phyloP scores from a whole-genome alignment of 2,113 vertebrate species.

The Myiozetetes cayanensis region DNA sequence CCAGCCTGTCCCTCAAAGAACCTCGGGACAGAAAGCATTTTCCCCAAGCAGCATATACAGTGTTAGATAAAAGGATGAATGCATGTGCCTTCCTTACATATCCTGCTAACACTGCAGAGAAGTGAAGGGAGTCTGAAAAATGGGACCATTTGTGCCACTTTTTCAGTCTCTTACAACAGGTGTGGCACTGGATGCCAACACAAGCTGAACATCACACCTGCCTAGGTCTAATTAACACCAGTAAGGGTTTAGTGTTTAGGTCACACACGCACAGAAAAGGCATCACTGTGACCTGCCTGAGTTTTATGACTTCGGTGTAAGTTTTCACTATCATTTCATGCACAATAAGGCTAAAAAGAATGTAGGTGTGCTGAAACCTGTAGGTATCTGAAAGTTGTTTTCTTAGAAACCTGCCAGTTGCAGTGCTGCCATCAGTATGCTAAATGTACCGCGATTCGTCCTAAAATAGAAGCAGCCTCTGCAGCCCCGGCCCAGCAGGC shows the following conservation, averaged over 20 bases:
- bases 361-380: not conserved
- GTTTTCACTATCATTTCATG: not conserved
- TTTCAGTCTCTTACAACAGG: not conserved
- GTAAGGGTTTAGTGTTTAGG: not conserved
- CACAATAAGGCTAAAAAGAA: not conserved
- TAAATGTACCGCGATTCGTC: not conserved
- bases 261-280: not conserved
- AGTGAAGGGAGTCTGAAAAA: not conserved
- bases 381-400: not conserved
- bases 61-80: not conserved
- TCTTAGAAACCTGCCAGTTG: not conserved
- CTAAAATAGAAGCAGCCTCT: slow-evolving; percentile 37
- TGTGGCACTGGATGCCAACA: not conserved
- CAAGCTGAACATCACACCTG: not conserved
- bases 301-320: not conserved
- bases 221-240: not conserved
- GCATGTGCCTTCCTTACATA: not conserved
- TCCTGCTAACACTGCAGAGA: not conserved
- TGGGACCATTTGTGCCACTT: not conserved
- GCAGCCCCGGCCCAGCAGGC: slow-evolving; percentile 11
- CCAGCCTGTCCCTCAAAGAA: no score
- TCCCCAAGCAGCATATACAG: not conserved
- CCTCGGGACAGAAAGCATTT: no score
- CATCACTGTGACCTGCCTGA: not conserved
- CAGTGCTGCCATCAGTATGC: not conserved